These are phyloP conservation scores for Tortrix viridana DNA, from an alignment of 2,888 invertebrate species.

Conservation along the genomic window DNA sequence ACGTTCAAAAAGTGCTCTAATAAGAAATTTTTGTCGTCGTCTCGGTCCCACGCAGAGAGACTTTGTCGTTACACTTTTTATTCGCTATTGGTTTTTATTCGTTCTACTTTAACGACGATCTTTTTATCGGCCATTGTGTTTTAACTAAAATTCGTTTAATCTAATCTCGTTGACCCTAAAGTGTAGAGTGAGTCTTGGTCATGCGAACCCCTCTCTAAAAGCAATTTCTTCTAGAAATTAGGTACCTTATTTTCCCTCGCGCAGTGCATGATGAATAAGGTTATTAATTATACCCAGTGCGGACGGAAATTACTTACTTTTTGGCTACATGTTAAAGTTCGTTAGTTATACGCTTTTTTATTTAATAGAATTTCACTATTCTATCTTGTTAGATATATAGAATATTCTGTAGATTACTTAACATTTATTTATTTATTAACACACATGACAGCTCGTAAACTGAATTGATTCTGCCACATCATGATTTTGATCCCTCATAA, in stretches of 20 bases:
- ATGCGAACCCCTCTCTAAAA: not conserved
- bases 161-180: too few relatives aligned
- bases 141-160: not conserved
- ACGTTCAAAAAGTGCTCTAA: conserved; percentile 22
- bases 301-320: not conserved
- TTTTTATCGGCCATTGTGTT: not conserved
- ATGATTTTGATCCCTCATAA: too few relatives aligned
- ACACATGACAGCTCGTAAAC: too few relatives aligned
- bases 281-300: not conserved
- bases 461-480: too few relatives aligned
- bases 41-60: conserved; percentile 4
- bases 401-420: too few relatives aligned
- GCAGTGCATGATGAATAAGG: not conserved
- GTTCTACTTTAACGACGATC: not conserved
- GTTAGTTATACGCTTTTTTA: too few relatives aligned
- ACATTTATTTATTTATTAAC: too few relatives aligned
- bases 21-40: conserved; percentile 18
- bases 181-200: not conserved
- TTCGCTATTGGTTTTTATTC: conserved; percentile 8
- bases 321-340: not conserved
- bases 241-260: not conserved
- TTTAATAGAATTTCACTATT: too few relatives aligned
- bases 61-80: conserved; percentile 20
- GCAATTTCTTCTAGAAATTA: not conserved
- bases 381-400: too few relatives aligned